Evolutionary conservation across 2,797 vertebrate species (phyloP), one percentile per base, ranked within the genome.

Genomic region (Diceros bicornis): DNA sequence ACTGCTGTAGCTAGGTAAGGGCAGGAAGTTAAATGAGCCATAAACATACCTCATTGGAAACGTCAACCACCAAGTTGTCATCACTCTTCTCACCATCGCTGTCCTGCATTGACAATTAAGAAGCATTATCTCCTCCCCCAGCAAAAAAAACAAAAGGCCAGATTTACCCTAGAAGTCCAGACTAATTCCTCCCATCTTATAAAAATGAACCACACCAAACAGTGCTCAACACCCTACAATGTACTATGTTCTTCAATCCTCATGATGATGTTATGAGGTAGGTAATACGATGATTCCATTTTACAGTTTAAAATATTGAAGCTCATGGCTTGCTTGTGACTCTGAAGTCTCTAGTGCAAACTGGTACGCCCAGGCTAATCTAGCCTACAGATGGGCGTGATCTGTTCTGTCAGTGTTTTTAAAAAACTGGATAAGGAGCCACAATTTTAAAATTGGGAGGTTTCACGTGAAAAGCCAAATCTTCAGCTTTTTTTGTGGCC

Each of bases 11-110:
- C 34, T 57, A 41, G 25, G 34, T 27, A 81, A 59, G 50, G 94
- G 32, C 20, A 92, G 34, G 7, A 90, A 44, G 79, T 25, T 25
- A 83, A 71, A 83, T 41, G 18, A 93, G 82, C 18, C 32, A 27
- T 13, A 68, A 41, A 91, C 98, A 97, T 98, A 99, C 99, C 99
- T 99, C 99, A 98, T 99, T 99, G 97, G 99, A 99, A 98, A 99
- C 99, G 50, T 99, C 99, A 61, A 99, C 99, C 92, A 99, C 99
- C 97, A 99, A 99, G 98, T 99, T 99, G 98, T 99, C 99, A 93
- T 99, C 99, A 1, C 99, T 99, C 98, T 99, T 99, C 98, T 99
- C 99, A 78, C 99, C 99, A 95, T 99, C 99, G 0, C 99, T 99
- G 98, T 99, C 99, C 99, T 99, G 99, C 89, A 98, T 97, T 16